Evolutionary conservation across 2,888 invertebrate genomes (phyloP), one percentile per base, ranked within the genome.

Genomic region (Habroteleia sp.): DNA sequence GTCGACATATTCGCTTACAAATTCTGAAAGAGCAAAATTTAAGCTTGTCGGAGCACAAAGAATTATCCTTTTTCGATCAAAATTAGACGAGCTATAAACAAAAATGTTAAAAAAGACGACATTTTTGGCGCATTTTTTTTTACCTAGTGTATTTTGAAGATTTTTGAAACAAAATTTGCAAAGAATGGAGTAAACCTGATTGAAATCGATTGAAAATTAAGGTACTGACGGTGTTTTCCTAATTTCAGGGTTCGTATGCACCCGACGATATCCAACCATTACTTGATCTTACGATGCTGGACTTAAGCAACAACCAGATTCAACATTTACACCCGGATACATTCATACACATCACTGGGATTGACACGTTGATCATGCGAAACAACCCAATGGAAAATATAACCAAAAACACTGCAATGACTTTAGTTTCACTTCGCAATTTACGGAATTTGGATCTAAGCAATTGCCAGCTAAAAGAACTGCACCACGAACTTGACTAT

Each of bases 401-500:
- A 3, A 94, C 94, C 82, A 89, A 91, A 3, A 50, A 62, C 4
- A 93, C 94, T 0, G 81, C 91, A 0, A 89, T 92, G 0, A 94
- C 96, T 0, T 91, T 96, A 11, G 91, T 91, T 0, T 92, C 92
- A 66, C 86, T 95, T 42, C 85, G 90, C 0, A 89, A 90, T 78
- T 87, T 96, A 35, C 93, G 93, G 91, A 94, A 94, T 82, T 89
- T 96, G 10, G 92, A 94, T 80, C 87, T 96, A 85, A 92, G 94
- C 0, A 91, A 92, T 48, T 94, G 94, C 77, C 90, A 91, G 52
- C 84, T 96, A 0, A 85, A 88, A 0, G 89, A 90, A 0, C 86
- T 96, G 13, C 93, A 94, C 0, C 91, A 92, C 7, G 89, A 65
- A 4, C n/a, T 44, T 1, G 27, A 39, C 6, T 52, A 6, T 10